Base-by-base conservation (phyloP, 2,888 invertebrate genomes). In the Iphiclides podalirius region DNA sequence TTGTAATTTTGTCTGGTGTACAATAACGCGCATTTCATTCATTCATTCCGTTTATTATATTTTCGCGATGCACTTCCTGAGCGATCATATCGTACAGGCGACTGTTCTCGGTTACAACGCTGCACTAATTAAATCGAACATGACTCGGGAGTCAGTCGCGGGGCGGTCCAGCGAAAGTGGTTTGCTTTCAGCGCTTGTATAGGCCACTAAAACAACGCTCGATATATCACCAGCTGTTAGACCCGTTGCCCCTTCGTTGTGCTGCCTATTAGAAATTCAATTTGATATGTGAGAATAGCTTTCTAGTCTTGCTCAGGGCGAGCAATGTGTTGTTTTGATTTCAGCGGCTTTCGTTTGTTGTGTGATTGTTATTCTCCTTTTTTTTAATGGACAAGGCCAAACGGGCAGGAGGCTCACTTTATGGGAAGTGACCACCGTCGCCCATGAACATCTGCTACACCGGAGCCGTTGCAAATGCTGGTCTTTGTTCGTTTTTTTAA, bases 161-260 rank as follows among this genome's bases (percentile, higher is more conserved):
- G 15, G 37, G 43, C 26, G 48, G 15, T 33, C 20, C 48, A 39
- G 49, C 43, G 49, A 49, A 49, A 49, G 49, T 49, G 43, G 33
- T 33, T 39, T 43, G 36, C 26, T 20, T 14, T 9, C 17, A 17
- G 28, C n/a, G 33, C 20, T 43, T 33, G 43, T 49, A 31, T 26
- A 11, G 20, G 36, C 12, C 26, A 37, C 26, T 43, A 26, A 49
- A 49, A 43, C 43, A 43, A 49, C 38, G 38, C 43, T 26, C 26
- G 34, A 49, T 49, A 49, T 49, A 49, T 43, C 49, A 49, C 42
- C 11, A 13, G 38, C 43, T 23, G 28, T 23, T 26, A 43, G 43
- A 49, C 43, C 43, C 41, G 48, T 42, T 42, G 41, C 11, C 36
- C 36, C 36, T 37, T 35, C 20, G 40, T 47, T 26, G 11, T 36